Percentiles rank a stretch among this genome's conserved stretches.
phyloP scores from a whole-genome alignment of 2,797 vertebrate genomes.

The Alcedo quadribrachys region DNA sequence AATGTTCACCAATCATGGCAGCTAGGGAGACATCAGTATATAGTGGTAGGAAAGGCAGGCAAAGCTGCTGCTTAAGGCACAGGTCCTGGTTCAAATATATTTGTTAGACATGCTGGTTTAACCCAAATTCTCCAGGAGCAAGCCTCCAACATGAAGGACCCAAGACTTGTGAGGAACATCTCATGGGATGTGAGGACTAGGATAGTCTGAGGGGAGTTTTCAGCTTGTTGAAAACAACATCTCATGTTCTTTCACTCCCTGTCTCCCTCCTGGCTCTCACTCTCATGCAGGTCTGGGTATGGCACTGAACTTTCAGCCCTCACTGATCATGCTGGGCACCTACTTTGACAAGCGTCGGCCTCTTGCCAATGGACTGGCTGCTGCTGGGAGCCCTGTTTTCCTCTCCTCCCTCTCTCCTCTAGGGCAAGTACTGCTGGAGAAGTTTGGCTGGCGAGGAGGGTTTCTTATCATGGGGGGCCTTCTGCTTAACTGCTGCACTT shows the following conservation, averaged over 20 bases:
- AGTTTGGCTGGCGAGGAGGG: slow-evolving; percentile 84
- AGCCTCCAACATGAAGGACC: neutral
- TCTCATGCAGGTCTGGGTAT: slow-evolving; percentile 78
- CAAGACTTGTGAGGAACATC: neutral
- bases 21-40: neutral
- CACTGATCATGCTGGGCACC: slow-evolving; percentile 83
- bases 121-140: neutral
- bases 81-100: neutral
- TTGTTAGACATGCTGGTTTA: neutral
- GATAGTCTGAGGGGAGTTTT: neutral
- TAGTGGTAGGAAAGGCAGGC: neutral
- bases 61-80: neutral
- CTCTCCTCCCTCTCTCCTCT: slow-evolving; percentile 81
- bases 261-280: neutral
- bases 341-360: slow-evolving; percentile 85
- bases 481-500: slow-evolving; percentile 84
- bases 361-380: slow-evolving; percentile 84
- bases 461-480: slow-evolving; percentile 85
- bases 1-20: neutral
- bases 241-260: neutral
- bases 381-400: slow-evolving; percentile 85
- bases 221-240: neutral
- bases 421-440: slow-evolving; percentile 80
- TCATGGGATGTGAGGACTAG: neutral
- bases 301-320: slow-evolving; percentile 85